Evolutionary conservation across 2,888 invertebrate genomes (phyloP).

Genomic region (Nasonovia ribisnigri): DNA sequence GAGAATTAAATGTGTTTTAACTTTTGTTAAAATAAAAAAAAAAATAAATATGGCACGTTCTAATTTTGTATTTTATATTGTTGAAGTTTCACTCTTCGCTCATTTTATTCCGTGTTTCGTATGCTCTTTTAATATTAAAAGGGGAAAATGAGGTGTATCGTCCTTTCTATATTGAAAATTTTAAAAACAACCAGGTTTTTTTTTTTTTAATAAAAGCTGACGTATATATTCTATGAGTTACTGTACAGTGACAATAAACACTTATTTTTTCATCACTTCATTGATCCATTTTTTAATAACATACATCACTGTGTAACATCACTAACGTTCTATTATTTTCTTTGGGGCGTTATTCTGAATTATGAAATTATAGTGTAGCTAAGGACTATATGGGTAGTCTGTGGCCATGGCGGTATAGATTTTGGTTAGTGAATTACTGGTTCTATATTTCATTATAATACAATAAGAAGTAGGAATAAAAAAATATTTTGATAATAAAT

Average conservation of each 20-base stretch:
- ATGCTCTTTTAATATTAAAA: slow-evolving; percentile 32
- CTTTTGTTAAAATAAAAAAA: not conserved
- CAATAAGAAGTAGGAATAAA: not conserved
- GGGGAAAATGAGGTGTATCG: not conserved
- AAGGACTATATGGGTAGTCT: not conserved
- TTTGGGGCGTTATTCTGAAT: not conserved
- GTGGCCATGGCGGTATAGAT: not conserved
- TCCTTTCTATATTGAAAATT: not conserved
- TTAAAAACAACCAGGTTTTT: not conserved
- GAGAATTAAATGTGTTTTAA: not conserved
- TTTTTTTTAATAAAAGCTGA: slow-evolving; percentile 20
- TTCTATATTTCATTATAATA: not conserved
- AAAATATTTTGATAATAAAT: not conserved
- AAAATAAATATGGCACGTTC: not conserved
- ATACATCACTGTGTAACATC: not conserved
- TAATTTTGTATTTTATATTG: not conserved
- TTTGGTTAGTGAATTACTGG: not conserved
- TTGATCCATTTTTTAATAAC: slow-evolving; percentile 24
- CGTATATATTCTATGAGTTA: not conserved
- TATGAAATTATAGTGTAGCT: not conserved
- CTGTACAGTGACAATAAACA: slow-evolving; percentile 6
- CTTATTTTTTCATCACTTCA: slow-evolving; percentile 29
- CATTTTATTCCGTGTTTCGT: not conserved
- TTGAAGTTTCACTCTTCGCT: not conserved
- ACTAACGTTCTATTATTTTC: not conserved